These are phyloP conservation scores for Mastomys coucha DNA, from an alignment of 2,113 vertebrate genomes.

Conservation along the genomic window DNA sequence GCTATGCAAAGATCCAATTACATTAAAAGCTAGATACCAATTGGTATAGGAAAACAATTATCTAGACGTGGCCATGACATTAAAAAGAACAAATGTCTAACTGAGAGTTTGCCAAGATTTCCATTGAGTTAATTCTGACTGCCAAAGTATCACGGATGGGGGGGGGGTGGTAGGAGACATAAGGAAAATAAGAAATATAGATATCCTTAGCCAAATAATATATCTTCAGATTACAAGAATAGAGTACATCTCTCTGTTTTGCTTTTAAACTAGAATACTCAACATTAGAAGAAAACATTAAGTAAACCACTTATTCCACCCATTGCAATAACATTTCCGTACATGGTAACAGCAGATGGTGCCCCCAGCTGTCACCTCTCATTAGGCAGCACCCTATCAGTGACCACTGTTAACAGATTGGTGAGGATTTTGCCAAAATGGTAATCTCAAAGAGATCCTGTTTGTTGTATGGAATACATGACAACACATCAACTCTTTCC, in stretches of 20 bases:
- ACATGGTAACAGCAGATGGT: neutral
- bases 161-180: neutral
- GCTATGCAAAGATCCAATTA: constrained; percentile 84
- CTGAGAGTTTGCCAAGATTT: constrained; percentile 83
- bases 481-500: neutral
- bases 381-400: neutral
- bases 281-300: constrained; percentile 21
- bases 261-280: neutral
- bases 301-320: neutral
- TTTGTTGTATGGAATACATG: neutral
- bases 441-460: constrained; percentile 2
- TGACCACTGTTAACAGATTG: neutral
- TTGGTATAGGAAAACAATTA: constrained; percentile 82
- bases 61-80: constrained; percentile 75
- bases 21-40: constrained; percentile 85
- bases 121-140: constrained; percentile 77
- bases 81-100: constrained; percentile 75
- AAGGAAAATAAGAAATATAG: constrained; percentile 55
- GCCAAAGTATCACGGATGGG: constrained; percentile 74
- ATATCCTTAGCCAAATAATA: constrained; percentile 63
- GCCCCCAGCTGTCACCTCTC: accelerated
- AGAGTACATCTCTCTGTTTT: constrained; percentile 11
- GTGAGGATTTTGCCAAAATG: neutral
- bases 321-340: neutral
- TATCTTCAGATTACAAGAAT: constrained; percentile 65